Percentiles rank a stretch among this genome's conserved stretches.
Evolutionary conservation across 1,140 invertebrate species (phyloP).

Genomic region (Anagrus nilaparvatae): DNA sequence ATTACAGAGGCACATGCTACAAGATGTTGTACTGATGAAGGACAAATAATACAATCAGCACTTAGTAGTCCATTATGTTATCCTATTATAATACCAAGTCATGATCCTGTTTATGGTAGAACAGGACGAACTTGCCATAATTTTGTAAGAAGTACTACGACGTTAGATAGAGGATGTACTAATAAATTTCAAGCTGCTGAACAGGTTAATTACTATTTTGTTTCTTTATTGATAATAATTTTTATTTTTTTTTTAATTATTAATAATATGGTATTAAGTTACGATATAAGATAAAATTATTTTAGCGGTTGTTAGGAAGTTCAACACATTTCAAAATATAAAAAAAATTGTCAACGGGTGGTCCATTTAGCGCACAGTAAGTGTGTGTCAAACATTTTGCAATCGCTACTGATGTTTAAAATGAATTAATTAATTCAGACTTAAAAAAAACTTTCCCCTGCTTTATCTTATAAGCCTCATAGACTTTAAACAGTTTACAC

Average conservation of each 20-base stretch:
- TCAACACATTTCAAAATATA: no score
- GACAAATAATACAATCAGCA: conserved; percentile 44
- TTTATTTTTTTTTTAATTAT: background rate
- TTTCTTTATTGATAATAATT: background rate
- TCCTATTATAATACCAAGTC: conserved; percentile 70
- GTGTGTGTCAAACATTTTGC: no score
- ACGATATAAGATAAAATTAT: no score
- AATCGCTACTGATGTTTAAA: no score
- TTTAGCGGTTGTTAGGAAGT: no score
- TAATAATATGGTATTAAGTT: no score
- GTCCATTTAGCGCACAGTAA: no score
- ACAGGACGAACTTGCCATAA: conserved; percentile 68
- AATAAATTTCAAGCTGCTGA: conserved; percentile 53
- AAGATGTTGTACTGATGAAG: conserved; percentile 59
- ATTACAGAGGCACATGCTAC: conserved; percentile 52
- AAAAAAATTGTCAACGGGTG: no score
- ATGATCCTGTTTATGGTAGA: conserved; percentile 69
- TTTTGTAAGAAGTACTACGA: conserved; percentile 70
- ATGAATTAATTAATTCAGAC: no score
- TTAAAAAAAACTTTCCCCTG: no score
- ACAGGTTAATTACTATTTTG: conserved; percentile 44
- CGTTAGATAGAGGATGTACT: conserved; percentile 55
- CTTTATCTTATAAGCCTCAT: no score
- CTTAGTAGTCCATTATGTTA: conserved; percentile 56
- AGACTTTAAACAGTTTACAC: no score